Conservation (phyloP, 2,113 vertebrate genomes). For the Porphyrio hochstetteri region DNA sequence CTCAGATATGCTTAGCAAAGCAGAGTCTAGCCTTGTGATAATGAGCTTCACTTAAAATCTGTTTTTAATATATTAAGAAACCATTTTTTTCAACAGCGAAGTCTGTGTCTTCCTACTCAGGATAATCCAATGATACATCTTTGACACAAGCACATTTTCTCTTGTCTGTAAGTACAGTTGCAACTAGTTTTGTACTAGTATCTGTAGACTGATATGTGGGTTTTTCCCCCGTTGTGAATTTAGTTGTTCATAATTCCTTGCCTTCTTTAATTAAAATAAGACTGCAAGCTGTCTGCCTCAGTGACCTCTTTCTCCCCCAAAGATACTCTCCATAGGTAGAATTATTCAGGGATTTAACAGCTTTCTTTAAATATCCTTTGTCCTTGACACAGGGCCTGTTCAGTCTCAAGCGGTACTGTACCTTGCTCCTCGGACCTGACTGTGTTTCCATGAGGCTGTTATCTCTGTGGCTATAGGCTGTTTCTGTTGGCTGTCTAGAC, state of each 20-base stretch:
- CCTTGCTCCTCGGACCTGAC: background rate
- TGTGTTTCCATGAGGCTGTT: background rate
- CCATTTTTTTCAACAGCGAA: background rate
- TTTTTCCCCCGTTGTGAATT: background rate
- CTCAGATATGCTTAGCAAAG: background rate
- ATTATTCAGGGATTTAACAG: background rate
- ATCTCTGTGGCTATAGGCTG: background rate
- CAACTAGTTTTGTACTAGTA: background rate
- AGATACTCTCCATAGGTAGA: background rate
- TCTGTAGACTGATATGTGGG: background rate
- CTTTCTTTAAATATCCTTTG: background rate
- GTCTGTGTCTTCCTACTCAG: background rate
- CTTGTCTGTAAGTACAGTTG: background rate
- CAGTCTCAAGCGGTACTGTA: accelerated
- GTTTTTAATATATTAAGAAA: background rate
- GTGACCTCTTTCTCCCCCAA: background rate
- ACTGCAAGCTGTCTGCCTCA: background rate
- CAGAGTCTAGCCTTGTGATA: background rate
- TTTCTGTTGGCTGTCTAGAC: background rate
- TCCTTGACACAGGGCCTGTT: background rate
- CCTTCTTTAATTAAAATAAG: background rate
- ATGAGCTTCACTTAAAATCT: background rate
- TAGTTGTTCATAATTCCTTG: background rate
- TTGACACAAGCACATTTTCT: background rate
- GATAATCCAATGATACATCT: background rate